A percentile compares a stretch with the other conserved stretches of the same genome.
phyloP scores from a whole-genome alignment of 2,888 invertebrate genomes.

The Ecliptopera silaceata region DNA sequence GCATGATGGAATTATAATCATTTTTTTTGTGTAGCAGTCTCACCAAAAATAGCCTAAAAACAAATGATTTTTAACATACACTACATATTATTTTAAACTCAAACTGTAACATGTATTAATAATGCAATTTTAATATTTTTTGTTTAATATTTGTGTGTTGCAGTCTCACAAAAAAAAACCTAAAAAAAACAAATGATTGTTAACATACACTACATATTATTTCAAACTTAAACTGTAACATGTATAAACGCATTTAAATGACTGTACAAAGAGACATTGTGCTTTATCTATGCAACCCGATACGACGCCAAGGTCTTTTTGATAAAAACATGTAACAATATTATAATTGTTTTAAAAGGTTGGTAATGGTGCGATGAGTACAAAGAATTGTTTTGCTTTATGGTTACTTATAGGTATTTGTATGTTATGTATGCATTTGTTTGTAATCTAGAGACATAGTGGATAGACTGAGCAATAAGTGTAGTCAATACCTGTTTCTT shows the following conservation, averaged over 20 bases:
- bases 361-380: background rate
- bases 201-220: background rate
- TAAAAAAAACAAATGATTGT: background rate
- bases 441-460: no score
- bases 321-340: conserved; percentile 33
- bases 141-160: no score
- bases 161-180: no score
- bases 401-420: background rate
- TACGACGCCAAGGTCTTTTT: conserved; percentile 31
- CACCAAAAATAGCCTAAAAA: no score
- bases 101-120: conserved; percentile 24
- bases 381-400: conserved; percentile 4
- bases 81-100: background rate
- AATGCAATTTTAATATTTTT: no score
- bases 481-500: no score
- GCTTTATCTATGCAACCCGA: conserved; percentile 30
- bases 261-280: conserved; percentile 25
- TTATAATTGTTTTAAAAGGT: conserved; percentile 18
- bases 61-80: background rate
- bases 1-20: no score
- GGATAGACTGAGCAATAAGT: no score
- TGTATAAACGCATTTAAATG: conserved; percentile 47
- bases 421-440: no score
- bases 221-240: conserved; percentile 5
- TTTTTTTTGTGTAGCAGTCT: no score